Evolutionary conservation across 2,888 invertebrate species (phyloP), one percentile per base, ranked within the genome.

Genomic region (Dryomyza anilis): DNA sequence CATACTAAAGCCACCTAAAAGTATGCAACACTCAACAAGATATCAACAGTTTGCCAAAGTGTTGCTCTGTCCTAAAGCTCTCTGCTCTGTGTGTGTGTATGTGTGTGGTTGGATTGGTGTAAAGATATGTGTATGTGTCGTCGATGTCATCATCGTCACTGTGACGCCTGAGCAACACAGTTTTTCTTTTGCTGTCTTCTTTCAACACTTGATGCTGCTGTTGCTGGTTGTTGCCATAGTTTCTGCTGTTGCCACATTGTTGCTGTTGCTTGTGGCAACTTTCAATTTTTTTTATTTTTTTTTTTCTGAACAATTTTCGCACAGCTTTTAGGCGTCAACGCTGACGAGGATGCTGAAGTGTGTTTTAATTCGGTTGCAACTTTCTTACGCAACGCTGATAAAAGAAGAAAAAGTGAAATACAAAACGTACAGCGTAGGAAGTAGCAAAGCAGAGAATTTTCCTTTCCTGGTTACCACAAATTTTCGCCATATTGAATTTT

Each of bases 401-500:
- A n/a, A n/a, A n/a, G n/a, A n/a, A n/a, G n/a, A n/a, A n/a, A n/a
- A n/a, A n/a, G n/a, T n/a, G n/a, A n/a, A n/a, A n/a, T n/a, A n/a
- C n/a, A n/a, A n/a, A n/a, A n/a, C n/a, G n/a, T n/a, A n/a, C n/a
- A n/a, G n/a, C n/a, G n/a, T n/a, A n/a, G n/a, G n/a, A n/a, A n/a
- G n/a, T n/a, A n/a, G n/a, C n/a, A n/a, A n/a, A n/a, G 39, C 14
- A 39, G 39, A 39, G 39, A 3, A 12, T 10, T 50, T 50, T 25
- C n/a, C 25, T 7, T 50, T n/a, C 14, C 10, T 10, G 23, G 8
- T 7, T 23, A 14, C 23, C 7, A 25, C 50, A n/a, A 25, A n/a
- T n/a, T 12, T 8, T 16, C 43, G 19, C n/a, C 66, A 69, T 70
- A 71, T 71, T 71, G 70, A 71, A 68, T 70, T 69, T 69, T 65